Conservation (phyloP, 1,140 invertebrate species). For the Aphaenogaster rudis region DNA sequence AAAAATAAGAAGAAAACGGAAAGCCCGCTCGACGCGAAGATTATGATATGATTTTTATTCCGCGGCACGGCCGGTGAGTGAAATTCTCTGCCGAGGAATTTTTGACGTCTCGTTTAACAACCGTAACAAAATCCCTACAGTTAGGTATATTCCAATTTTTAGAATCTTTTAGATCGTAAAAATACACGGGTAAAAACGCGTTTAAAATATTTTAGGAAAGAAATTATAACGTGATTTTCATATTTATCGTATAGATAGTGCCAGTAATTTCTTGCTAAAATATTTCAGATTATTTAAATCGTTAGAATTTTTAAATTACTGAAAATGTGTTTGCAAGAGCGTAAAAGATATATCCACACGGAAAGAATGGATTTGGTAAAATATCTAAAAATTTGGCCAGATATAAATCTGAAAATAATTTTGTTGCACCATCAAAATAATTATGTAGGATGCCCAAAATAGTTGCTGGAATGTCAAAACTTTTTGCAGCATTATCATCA, state of each 20-base stretch:
- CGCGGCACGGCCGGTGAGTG: background rate
- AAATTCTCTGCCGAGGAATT: background rate
- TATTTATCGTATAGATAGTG: background rate
- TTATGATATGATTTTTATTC: slow-evolving; percentile 44
- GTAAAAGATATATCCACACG: background rate
- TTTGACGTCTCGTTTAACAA: background rate
- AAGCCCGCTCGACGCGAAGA: slow-evolving; percentile 16
- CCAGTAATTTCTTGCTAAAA: background rate
- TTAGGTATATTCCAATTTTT: background rate
- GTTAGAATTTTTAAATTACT: background rate
- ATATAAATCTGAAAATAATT: too few relatives aligned
- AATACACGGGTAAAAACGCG: background rate
- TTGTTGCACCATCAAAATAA: too few relatives aligned
- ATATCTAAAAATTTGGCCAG: too few relatives aligned
- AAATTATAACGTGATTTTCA: background rate
- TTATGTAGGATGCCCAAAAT: too few relatives aligned
- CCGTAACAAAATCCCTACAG: background rate
- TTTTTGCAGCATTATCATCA: too few relatives aligned
- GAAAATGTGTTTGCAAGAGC: background rate
- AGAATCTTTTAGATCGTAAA: background rate
- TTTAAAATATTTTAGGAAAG: background rate
- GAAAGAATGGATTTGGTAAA: too few relatives aligned
- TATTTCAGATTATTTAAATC: slow-evolving; percentile 10
- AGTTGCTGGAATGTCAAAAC: too few relatives aligned
- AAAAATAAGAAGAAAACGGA: slow-evolving; percentile 39